phyloP scores from a whole-genome alignment of 1,140 invertebrate species.

The roundworm (Caenorhabditis elegans) region DNA sequence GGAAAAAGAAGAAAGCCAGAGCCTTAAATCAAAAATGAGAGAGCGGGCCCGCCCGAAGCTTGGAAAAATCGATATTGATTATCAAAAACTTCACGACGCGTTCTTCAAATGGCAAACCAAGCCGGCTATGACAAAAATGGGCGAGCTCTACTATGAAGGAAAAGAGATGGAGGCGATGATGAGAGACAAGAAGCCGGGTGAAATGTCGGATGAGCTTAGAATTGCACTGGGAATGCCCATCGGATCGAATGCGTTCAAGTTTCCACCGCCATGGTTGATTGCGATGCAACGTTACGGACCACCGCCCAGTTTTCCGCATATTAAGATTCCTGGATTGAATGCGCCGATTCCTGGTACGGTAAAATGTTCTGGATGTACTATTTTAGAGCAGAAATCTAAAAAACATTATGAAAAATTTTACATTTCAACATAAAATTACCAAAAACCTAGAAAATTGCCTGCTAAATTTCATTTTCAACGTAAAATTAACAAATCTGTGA shows the following conservation, averaged over 20 bases:
- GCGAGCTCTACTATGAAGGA: conserved; percentile 99
- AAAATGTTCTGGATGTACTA: no score
- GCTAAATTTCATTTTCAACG: no score
- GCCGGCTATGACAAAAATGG: conserved; percentile 96
- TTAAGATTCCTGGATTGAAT: conserved; percentile 82
- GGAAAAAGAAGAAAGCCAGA: conserved; percentile 86
- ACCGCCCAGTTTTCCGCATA: conserved; percentile 96
- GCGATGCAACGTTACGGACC: conserved; percentile 99
- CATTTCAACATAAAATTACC: no score
- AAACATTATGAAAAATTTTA: no score
- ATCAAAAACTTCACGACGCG: conserved; percentile 98
- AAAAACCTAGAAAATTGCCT: no score
- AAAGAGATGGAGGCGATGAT: conserved; percentile 92
- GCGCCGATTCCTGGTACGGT: conserved; percentile 74
- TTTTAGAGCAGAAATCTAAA: no score
- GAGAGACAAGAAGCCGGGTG: conserved; percentile 97
- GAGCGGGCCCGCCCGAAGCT: conserved; percentile 93
- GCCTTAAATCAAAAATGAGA: conserved; percentile 95
- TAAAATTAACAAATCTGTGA: no score
- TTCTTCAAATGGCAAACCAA: conserved; percentile 99
- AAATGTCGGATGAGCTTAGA: conserved; percentile 89
- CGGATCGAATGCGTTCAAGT: conserved; percentile 74
- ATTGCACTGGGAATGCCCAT: conserved; percentile 98
- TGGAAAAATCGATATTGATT: conserved; percentile 99
- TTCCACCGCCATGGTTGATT: conserved; percentile 97